A percentile compares a stretch with the other conserved stretches of the same genome.
phyloP scores from a whole-genome alignment of 1,140 invertebrate genomes.

The Aculops lycopersici region DNA sequence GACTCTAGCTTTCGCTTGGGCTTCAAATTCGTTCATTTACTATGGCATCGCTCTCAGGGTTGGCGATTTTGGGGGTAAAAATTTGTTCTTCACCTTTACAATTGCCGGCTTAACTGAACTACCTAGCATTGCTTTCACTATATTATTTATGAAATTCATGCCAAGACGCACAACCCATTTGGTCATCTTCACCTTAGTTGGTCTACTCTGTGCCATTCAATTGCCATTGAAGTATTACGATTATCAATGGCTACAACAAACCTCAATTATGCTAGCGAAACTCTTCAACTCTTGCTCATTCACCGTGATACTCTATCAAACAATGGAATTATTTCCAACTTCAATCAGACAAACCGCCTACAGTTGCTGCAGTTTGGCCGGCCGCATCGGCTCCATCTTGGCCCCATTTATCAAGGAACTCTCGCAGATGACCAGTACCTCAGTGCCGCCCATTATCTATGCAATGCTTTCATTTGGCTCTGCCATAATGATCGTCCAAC shows the following conservation, averaged over 20 bases:
- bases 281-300: slow-evolving; percentile 45
- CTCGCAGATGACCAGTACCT: slow-evolving; percentile 13
- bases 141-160: slow-evolving; percentile 22
- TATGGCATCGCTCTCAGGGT: slow-evolving; percentile 48
- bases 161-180: background rate
- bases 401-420: slow-evolving; percentile 21
- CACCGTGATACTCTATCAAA: slow-evolving; percentile 40
- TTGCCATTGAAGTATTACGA: background rate
- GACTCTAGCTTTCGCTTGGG: slow-evolving; percentile 15
- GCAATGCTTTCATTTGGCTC: slow-evolving; percentile 2
- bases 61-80: slow-evolving; percentile 30
- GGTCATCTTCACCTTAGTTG: background rate
- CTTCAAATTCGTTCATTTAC: slow-evolving; percentile 40
- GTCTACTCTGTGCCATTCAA: background rate
- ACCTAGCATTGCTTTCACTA: slow-evolving; percentile 32
- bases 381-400: slow-evolving; percentile 15
- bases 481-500: background rate
- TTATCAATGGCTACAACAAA: slow-evolving; percentile 24
- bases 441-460: background rate
- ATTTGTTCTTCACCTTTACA: slow-evolving; percentile 37
- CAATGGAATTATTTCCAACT: slow-evolving; percentile 49
- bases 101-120: slow-evolving; percentile 40
- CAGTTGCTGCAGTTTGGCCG: slow-evolving; percentile 14
- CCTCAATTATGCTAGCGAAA: slow-evolving; percentile 42
- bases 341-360: slow-evolving; percentile 15